Percentiles rank a stretch among this genome's conserved stretches.
phyloP scores from a whole-genome alignment of 2,888 invertebrate genomes.

The Macrosiphum euphorbiae region DNA sequence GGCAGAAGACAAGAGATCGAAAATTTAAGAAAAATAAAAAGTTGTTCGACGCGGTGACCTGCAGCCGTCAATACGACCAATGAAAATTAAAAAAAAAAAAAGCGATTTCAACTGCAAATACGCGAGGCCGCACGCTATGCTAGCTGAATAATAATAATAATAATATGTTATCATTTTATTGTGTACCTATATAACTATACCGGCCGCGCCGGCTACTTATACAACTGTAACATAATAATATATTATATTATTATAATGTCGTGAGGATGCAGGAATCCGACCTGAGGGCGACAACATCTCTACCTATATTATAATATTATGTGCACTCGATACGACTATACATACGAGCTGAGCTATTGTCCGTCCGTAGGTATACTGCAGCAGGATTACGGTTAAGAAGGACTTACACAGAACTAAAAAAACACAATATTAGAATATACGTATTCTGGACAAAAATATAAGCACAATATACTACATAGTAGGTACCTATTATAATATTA shows the following conservation, averaged over 20 bases:
- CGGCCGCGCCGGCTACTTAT: background rate
- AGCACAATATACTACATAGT: too few species aligned
- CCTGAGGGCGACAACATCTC: background rate
- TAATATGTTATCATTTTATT: background rate
- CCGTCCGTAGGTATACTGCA: too few species aligned
- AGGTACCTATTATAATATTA: too few species aligned
- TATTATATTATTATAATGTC: background rate
- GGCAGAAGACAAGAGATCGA: background rate
- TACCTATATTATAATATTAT: background rate
- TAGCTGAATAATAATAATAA: background rate
- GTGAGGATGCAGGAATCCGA: background rate
- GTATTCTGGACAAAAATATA: too few species aligned
- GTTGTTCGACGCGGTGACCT: background rate
- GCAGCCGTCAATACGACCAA: background rate
- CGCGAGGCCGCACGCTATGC: background rate
- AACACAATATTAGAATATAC: too few species aligned
- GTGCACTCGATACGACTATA: background rate
- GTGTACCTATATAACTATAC: background rate
- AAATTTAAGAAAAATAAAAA: background rate
- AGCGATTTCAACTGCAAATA: background rate
- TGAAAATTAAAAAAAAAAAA: background rate
- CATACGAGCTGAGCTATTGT: background rate
- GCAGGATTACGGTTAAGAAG: too few species aligned
- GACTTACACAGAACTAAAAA: too few species aligned
- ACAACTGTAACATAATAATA: background rate